Evolutionary conservation across 64 coral and sea anemone genomes (phyloP), one percentile per base, ranked within the genome.

Genomic region (Montipora foliosa): DNA sequence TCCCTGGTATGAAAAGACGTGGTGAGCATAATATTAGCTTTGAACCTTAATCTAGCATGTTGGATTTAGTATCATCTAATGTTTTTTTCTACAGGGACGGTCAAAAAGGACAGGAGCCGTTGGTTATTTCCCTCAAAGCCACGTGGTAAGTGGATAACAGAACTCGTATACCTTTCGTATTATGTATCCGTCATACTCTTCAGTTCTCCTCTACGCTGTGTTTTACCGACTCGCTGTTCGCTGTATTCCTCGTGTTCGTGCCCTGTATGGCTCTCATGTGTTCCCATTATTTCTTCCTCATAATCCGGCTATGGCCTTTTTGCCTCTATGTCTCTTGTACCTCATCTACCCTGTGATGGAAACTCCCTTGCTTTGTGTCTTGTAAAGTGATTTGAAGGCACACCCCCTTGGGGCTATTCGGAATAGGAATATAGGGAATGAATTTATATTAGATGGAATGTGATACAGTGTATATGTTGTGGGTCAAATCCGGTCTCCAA

Each of bases 121-220:
- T 17, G 94, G 94, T 20, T 95, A 92, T 82, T 95, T 95, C 21
- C 94, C 90, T 45, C 83, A 87, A 62, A 95, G 90, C 82, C 84
- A 95, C 53, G 94, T 95, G 55, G 88, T 83, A 86, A 29, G 82
- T 72, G 64, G 5, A 71, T 24, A 6, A 11, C 25, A 25, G 0
- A 81, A 5, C 13, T 25, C 5, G 5, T 9, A 0, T 6, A 6
- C 15, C 52, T 55, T 55, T 55, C 10, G 52, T 10, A 5, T 7
- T 10, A 10, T 55, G 10, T 55, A 55, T 55, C 52, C 52, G 37
- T 55, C 5, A 7, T 0, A 55, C 52, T 10, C 52, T 7, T 55
- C 6, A 7, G 52, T 55, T 55, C 52, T 55, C 10, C 10, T 55
- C 5, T 55, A 10, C 52, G 6, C 52, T 10, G 52, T 55, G 52